Base-by-base conservation (phyloP, 2,888 invertebrate species). In the Heteromurus nitidus region DNA sequence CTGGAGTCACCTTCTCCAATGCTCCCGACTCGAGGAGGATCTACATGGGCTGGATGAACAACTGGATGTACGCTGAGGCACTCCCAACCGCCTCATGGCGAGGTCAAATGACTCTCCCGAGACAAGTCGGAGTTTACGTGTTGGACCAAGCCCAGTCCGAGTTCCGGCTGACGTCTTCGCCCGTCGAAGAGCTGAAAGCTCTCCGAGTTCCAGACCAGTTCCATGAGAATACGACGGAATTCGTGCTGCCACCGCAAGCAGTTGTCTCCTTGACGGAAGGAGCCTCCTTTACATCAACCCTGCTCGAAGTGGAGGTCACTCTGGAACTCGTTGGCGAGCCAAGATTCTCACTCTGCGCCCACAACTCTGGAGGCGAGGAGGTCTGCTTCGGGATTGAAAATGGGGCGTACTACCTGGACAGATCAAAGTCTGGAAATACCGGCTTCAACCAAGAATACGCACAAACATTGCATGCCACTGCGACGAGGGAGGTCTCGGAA, bases 1-100 rank as follows among this genome's bases (percentile, higher is more conserved):
- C 86, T 11, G 83, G 85, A 18, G 86, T 87, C 0, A 82, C 85
- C 0, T 87, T 85, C 58, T 75, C 67, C 11, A 83, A 85, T 47
- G 83, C 82, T 3, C 85, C 84, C 0, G 30, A 58, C 0, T 70
- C 70, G 11, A 42, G 83, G 3, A 11, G 2, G 0, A 67, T 85
- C 24, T 44, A 76, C 20, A 81, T 87, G 31, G 85, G 77, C 0
- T 87, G 87, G 87, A 84, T 86, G 85, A 83, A 53, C 53, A 85
- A 86, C 36, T 83, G 81, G 82, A 9, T 26, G 5, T 87, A 86
- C 22, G 84, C 83, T 2, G 55, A 70, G 9, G 60, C 44, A 0
- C 11, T 82, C 3, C 87, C 87, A 26, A 86, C 85, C 0, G 72
- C 47, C 1, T 24, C 36, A 0, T 86, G 75, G 76, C 70, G 82